phyloP scores from a whole-genome alignment of 2,113 vertebrate species.

The Empidonax alnorum region DNA sequence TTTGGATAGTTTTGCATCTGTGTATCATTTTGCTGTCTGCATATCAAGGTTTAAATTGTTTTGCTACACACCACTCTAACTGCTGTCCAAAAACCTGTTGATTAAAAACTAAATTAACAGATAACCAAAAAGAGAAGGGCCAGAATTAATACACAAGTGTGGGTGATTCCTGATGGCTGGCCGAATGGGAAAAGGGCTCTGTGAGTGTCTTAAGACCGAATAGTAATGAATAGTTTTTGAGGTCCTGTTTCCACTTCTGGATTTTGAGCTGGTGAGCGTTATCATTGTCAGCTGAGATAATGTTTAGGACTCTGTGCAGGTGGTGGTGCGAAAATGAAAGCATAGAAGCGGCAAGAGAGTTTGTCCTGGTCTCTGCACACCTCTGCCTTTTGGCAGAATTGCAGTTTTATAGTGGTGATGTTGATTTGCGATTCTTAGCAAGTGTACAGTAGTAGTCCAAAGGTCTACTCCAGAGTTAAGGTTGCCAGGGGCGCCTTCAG shows the following conservation, averaged over 20 bases:
- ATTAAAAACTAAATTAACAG: background rate
- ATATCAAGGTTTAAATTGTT: background rate
- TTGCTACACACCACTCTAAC: background rate
- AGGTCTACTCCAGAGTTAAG: background rate
- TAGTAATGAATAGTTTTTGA: background rate
- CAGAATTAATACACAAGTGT: background rate
- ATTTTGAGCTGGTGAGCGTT: background rate
- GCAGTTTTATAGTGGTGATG: background rate
- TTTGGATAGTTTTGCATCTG: background rate
- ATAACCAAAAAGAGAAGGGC: background rate
- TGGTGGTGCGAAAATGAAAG: background rate
- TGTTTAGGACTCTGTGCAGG: background rate
- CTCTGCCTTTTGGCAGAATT: background rate
- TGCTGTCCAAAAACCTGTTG: background rate
- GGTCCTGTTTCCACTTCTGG: background rate
- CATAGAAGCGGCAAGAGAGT: background rate
- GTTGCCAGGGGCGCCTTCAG: background rate
- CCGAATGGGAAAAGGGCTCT: background rate
- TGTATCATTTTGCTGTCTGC: background rate
- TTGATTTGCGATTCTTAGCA: background rate
- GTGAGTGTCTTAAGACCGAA: background rate
- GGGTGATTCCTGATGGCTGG: background rate
- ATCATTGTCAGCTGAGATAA: background rate
- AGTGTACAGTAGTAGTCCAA: background rate
- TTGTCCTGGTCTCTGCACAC: background rate